Evolutionary conservation across 1,140 invertebrate genomes (phyloP), one percentile per base, ranked within the genome.

Genomic region (Scylla paramamosain): DNA sequence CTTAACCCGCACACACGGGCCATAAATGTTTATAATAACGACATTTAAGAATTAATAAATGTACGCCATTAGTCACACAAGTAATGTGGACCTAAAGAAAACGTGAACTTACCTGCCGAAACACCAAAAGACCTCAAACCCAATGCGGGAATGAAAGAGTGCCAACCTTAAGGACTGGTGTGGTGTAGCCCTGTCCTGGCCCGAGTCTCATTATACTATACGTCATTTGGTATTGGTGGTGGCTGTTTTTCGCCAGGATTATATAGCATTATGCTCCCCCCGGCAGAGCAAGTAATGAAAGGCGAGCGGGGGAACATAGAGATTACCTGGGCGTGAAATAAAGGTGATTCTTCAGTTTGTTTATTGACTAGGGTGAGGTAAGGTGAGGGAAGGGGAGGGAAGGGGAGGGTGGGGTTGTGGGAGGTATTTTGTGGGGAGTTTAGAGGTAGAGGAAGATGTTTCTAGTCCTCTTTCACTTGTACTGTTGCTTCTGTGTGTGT

Each of bases 261-360:
- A 89, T 89, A 94, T 89, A 94, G 86, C 89, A 94, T 94, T 94
- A 94, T 67, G 29, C 32, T 46, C n/a, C 84, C 39, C 52, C 16
- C 84, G 48, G 46, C 93, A 94, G 84, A 89, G 32, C 93, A 94
- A 94, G 67, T 94, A 94, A 94, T 94, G 52, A 39, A 67, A 46
- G 32, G 48, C n/a, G 25, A 88, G 67, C 29, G 84, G 25, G 25
- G n/a, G 93, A 59, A 8, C 52, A 89, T 94, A 89, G 84, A 94
- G 93, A 88, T 86, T 89, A 67, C 93, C 93, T 48, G 86, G 29
- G 86, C 93, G 89, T 88, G 89, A 94, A 94, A 94, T 94, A 94
- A 88, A 67, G 48, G 84, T 89, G 86, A 94, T 94, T 94, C 67
- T 48, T 52, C 87, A 89, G 29, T 67, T 89, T 94, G 59, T 94